phyloP scores from a whole-genome alignment of 2,888 invertebrate species.

The Hesperia comma region DNA sequence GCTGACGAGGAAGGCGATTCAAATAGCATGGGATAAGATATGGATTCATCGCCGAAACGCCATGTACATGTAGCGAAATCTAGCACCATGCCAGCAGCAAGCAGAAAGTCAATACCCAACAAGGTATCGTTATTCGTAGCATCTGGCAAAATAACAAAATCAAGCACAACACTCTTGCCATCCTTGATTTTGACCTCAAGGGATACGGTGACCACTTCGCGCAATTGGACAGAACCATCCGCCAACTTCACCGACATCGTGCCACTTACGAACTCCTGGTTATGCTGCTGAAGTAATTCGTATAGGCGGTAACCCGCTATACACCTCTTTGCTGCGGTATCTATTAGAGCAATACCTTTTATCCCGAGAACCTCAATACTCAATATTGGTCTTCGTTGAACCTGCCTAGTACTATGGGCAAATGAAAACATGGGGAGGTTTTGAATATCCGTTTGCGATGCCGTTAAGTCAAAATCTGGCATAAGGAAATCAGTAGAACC shows the following conservation, averaged over 20 bases:
- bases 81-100: not conserved
- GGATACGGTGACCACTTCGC: not conserved
- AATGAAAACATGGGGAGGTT: not conserved
- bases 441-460: not conserved
- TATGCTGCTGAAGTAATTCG: constrained; percentile 8
- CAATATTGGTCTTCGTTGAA: constrained; percentile 8
- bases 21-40: not conserved
- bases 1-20: not conserved
- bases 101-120: constrained; percentile 28
- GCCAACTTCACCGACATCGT: constrained; percentile 23
- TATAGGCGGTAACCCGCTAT: constrained; percentile 34
- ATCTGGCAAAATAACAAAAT: constrained; percentile 26
- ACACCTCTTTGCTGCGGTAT: constrained; percentile 33
- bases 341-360: constrained; percentile 23
- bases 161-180: constrained; percentile 2
- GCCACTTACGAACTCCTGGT: constrained; percentile 1
- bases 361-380: constrained; percentile 18
- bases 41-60: not conserved
- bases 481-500: not conserved
- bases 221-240: constrained; percentile 6
- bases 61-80: not conserved
- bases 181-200: constrained; percentile 12
- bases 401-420: not conserved
- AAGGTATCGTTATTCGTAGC: constrained; percentile 28
- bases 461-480: not conserved